These are phyloP conservation scores for Danio jaintianensis DNA, from an alignment of 2,797 vertebrate species.

Conservation along the genomic window DNA sequence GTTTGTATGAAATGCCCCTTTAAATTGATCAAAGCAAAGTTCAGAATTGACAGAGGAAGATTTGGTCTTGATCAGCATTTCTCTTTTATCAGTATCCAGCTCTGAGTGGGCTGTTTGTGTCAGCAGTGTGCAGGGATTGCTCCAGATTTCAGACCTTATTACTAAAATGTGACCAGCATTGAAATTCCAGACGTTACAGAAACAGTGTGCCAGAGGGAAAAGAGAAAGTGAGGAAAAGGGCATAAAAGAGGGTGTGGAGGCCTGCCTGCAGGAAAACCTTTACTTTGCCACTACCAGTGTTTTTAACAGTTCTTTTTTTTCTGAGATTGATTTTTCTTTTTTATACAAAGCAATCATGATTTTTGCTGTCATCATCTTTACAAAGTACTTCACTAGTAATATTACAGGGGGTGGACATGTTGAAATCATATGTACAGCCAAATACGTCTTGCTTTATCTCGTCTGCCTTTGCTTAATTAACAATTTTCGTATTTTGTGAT, in stretches of 20 bases:
- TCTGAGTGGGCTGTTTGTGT: not conserved
- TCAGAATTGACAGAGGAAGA: slow-evolving; percentile 3
- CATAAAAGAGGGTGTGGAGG: not conserved
- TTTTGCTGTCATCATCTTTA: not conserved
- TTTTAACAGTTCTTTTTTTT: not conserved
- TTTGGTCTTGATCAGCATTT: not conserved
- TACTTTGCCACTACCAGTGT: not conserved
- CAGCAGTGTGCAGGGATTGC: not conserved
- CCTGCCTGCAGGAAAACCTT: not conserved
- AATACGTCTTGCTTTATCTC: not conserved
- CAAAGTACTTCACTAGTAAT: not conserved
- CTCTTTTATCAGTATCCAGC: not conserved
- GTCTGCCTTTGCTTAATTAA: no score
- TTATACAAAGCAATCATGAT: not conserved
- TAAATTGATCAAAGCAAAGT: slow-evolving; percentile 10
- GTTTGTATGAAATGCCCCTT: not conserved
- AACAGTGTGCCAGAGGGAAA: not conserved
- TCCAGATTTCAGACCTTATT: slow-evolving; percentile 26
- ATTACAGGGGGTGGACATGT: not conserved
- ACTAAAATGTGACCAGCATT: slow-evolving; percentile 41
- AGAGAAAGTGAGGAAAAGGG: slow-evolving; percentile 10
- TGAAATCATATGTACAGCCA: not conserved
- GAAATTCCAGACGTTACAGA: not conserved
- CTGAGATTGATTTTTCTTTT: not conserved
- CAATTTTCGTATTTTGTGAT: no score